Base-by-base conservation (phyloP, 2,797 vertebrate genomes). In the Gadopsis marmoratus region DNA sequence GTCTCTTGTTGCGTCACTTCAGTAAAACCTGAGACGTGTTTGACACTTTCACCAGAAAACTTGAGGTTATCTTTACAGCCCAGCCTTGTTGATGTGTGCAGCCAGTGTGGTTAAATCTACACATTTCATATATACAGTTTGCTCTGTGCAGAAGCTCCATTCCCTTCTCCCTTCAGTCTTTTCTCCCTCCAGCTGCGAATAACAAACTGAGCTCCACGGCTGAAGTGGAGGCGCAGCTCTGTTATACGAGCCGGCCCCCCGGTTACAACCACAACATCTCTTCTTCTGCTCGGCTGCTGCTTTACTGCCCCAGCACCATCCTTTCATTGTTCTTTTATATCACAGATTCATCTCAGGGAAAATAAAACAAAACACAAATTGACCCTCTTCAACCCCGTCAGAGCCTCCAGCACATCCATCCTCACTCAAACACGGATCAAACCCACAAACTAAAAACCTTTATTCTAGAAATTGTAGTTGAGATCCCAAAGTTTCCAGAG, bases 161-260 rank as follows among this genome's bases (percentile, higher is more conserved):
- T 41, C 35, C 54, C 37, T 9, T 59, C 35, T 26, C 11, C 23
- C 43, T 69, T 66, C 11, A 76, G 47, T 47, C 50, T 62, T 7
- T 29, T 21, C 64, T 74, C 33, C 68, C 73, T 51, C 53, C 56
- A 72, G 76, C 73, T 64, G 23, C 37, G 55, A 69, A 74, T 79
- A 69, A 54, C 54, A 59, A 63, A 61, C 8, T 5, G 37, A 61
- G 48, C 54, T 4, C 33, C 60, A 39, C 41, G 43, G 76, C 48
- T 29, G 41, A 55, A 17, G 17, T 17, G 3, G 35, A 41, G 70
- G 62, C 29, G 55, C 45, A 39, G 54, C 43, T 64, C 67, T 1
- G 61, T 56, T 69, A 26, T 62, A 68, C 2, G 33, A 69, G 41
- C 35, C 10, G 33, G 26, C 14, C 68, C 55, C 13, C 55, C 3